phyloP scores from a whole-genome alignment of 2,113 vertebrate species.

The Bombycilla garrulus region DNA sequence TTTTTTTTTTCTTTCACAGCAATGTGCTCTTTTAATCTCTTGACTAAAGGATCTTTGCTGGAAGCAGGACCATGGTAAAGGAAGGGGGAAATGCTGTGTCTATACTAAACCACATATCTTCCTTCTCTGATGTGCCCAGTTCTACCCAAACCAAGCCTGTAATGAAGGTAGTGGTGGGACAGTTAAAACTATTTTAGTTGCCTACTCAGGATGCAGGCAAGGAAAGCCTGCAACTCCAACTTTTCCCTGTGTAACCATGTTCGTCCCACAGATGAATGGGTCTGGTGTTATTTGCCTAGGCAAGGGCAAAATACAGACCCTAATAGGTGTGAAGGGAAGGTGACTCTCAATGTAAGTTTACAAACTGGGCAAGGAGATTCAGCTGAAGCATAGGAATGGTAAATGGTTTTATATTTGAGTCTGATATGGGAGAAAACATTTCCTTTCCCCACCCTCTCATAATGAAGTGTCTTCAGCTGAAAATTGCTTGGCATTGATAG shows the following conservation, averaged over 20 bases:
- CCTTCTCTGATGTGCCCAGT: neutral
- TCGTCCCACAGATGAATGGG: neutral
- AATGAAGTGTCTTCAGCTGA: neutral
- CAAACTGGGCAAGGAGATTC: neutral
- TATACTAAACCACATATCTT: slow-evolving; percentile 47
- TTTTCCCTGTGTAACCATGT: rapidly evolving
- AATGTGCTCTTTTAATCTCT: neutral
- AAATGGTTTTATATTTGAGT: neutral
- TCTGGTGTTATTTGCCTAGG: neutral
- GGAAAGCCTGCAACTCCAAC: neutral
- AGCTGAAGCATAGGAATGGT: neutral
- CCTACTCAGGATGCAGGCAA: neutral
- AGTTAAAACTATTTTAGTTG: neutral
- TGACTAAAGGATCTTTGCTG: neutral
- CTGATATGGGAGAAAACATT: neutral
- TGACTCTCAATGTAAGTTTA: neutral
- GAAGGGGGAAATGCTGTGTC: slow-evolving; percentile 34
- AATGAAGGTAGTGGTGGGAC: neutral
- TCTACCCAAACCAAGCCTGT: neutral
- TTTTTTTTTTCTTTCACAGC: neutral
- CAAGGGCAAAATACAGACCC: neutral
- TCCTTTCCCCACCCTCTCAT: neutral
- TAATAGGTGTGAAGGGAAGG: neutral
- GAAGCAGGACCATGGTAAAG: neutral
- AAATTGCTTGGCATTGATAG: neutral